These are phyloP conservation scores for Lophotis ruficrista DNA, from an alignment of 2,113 vertebrate species.

Conservation along the genomic window DNA sequence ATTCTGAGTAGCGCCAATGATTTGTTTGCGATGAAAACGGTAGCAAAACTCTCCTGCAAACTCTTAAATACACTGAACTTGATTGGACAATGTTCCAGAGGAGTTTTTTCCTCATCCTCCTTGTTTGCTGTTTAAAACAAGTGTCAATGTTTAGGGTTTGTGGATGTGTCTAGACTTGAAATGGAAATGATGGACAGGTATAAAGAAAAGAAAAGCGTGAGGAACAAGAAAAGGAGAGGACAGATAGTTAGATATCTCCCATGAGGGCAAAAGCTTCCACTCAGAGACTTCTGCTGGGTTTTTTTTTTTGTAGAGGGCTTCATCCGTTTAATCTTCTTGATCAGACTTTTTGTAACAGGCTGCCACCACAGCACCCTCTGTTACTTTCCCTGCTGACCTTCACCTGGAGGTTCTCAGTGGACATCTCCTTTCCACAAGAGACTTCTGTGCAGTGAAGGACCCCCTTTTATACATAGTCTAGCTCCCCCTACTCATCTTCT, in stretches of 20 bases:
- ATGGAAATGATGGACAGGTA: neutral
- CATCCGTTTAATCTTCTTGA: neutral
- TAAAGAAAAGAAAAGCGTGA: neutral
- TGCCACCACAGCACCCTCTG: neutral
- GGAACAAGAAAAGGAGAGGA: neutral
- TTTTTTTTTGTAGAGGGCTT: neutral
- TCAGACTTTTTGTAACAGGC: neutral
- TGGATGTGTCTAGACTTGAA: neutral
- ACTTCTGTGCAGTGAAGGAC: neutral
- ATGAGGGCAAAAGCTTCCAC: neutral
- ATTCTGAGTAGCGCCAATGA: neutral
- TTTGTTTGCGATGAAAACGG: neutral
- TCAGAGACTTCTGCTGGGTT: neutral
- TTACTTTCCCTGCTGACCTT: neutral
- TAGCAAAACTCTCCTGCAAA: neutral
- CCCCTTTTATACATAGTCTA: neutral
- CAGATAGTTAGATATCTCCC: neutral
- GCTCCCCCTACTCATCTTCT: neutral
- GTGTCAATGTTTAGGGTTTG: neutral
- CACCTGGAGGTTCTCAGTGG: neutral
- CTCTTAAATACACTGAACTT: neutral
- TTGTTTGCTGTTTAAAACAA: neutral
- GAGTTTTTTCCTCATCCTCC: neutral
- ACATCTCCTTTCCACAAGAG: neutral
- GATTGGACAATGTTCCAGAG: neutral